phyloP scores from a whole-genome alignment of 35 echinoderm and acorn worm genomes.

The Hemicentrotus pulcherrimus region DNA sequence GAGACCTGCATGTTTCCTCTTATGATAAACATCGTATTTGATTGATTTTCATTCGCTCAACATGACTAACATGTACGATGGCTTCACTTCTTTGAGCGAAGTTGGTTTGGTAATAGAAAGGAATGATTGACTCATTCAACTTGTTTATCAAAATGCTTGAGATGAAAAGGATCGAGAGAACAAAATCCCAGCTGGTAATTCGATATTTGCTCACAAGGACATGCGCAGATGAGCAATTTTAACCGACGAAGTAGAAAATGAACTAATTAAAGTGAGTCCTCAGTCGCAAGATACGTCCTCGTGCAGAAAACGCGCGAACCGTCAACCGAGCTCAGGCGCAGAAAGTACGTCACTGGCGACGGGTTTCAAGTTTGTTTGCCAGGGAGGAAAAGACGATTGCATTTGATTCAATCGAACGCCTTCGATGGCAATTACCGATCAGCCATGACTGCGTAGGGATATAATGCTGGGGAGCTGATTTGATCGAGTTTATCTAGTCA shows the following conservation, averaged over 20 bases:
- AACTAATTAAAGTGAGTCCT: not conserved
- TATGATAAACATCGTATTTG: not conserved
- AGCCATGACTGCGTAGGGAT: not conserved
- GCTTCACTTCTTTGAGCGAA: not conserved
- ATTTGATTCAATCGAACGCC: not conserved
- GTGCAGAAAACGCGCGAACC: not conserved
- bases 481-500: not conserved
- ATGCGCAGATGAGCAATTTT: not conserved
- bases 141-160: not conserved
- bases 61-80: not conserved
- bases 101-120: not conserved
- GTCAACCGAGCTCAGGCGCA: not conserved
- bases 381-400: not conserved
- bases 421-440: not conserved
- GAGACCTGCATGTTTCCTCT: not conserved
- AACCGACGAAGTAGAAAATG: not conserved
- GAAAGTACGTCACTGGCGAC: not conserved
- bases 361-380: not conserved
- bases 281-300: not conserved
- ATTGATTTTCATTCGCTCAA: not conserved
- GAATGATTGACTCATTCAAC: not conserved
- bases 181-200: not conserved
- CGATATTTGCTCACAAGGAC: not conserved
- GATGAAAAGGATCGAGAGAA: not conserved
- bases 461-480: not conserved